Evolutionary conservation across 92 coral and sea anemone genomes (phyloP), one percentile per base, ranked within the genome.

Genomic region (Epizoanthus fatuus): DNA sequence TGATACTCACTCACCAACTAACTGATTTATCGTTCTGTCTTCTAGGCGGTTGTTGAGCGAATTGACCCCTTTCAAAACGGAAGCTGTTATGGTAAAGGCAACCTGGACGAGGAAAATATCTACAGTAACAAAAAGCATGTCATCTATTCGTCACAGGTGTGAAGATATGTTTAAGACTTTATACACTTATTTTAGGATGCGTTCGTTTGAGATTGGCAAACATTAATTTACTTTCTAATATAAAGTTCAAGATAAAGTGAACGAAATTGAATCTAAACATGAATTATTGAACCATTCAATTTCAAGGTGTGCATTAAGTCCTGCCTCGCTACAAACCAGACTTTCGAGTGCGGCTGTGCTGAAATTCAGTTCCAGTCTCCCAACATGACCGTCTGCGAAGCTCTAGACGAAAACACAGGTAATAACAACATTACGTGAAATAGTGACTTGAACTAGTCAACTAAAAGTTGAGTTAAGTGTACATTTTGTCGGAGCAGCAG

Each of bases 21-120:
- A 8, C 53, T 49, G 12, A 10, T 49, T 11, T 10, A 2, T 49
- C 13, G 11, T 49, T 49, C 35, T 29, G 35, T 49, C 52, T 49
- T 58, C 2, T 42, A 86, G 90, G 90, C 78, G 42, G 32, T 35
- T 19, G 56, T 86, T n/a, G 81, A 63, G 25, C 72, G 90, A 77
- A 69, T 52, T 14, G 90, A 86, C 73, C 90, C 90, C 35, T 86
- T 86, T 35, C 54, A 86, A 1, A 86, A 86, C 53, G 72, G 79
- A 52, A 86, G 90, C 58, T 86, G 90, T 58, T 1, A 86, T 38
- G 47, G 49, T 4, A 17, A 52, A 4, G 3, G n/a, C 8, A 22
- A 17, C 16, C 54, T 77, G 7, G 20, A 65, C 5, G 22, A 22
- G 14, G 70, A 37, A 5, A 86, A 86, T 58, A 52, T 86, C 54